A percentile compares a stretch with the other conserved stretches of the same genome.
Conservation (phyloP, 2,888 invertebrate species). For the Dichetophora obliterata region DNA sequence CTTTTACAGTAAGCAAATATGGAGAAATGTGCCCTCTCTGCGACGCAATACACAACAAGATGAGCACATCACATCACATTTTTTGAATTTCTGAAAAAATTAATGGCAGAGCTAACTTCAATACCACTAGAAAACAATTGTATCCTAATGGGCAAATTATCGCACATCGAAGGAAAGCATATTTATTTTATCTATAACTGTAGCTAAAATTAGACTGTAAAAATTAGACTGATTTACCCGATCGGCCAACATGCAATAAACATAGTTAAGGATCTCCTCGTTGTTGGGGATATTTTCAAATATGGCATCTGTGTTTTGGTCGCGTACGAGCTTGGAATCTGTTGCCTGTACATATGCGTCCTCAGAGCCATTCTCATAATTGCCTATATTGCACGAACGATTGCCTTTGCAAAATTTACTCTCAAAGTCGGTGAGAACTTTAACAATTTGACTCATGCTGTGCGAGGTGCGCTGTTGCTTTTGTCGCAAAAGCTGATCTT, state of each 20-base stretch:
- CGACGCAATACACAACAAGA: no score
- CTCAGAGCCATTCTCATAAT: slow-evolving; percentile 56
- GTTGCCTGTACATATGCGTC: neutral
- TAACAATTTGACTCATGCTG: slow-evolving; percentile 51
- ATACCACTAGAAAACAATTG: no score
- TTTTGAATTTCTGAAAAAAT: no score
- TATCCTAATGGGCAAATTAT: no score
- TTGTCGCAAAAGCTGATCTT: slow-evolving; percentile 57
- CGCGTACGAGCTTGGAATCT: slow-evolving; percentile 1
- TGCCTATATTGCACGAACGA: slow-evolving; percentile 62
- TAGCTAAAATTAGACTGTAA: no score
- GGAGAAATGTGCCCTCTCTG: no score
- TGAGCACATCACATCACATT: no score
- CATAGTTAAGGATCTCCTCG: slow-evolving; percentile 57
- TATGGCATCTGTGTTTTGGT: slow-evolving; percentile 59
- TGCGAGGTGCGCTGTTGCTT: slow-evolving; percentile 59
- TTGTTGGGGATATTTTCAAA: slow-evolving; percentile 64
- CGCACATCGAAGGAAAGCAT: no score
- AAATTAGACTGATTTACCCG: slow-evolving; percentile 48
- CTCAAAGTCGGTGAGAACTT: slow-evolving; percentile 57
- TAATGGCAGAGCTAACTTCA: no score
- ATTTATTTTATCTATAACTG: no score
- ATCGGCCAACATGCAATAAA: slow-evolving; percentile 57
- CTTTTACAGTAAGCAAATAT: no score
- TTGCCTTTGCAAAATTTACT: slow-evolving; percentile 64